Conservation (phyloP, 2,113 vertebrate species). For the Otocyon megalotis region DNA sequence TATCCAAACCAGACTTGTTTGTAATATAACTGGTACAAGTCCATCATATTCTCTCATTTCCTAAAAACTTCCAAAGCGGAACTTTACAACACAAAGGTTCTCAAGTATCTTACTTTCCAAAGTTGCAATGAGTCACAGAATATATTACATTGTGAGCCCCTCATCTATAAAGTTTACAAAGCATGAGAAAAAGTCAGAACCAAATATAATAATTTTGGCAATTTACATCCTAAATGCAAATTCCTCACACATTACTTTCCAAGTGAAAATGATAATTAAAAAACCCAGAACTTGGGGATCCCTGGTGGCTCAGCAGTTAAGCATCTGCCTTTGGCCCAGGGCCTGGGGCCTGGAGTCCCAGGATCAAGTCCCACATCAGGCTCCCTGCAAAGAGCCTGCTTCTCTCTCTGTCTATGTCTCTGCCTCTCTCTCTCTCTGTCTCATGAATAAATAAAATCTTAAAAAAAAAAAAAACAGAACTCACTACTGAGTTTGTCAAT, state of each 20-base stretch:
- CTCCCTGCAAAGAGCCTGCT: too few relatives aligned
- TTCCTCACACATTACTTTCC: conserved; percentile 3
- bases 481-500: not conserved
- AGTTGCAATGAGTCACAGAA: not conserved
- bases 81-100: not conserved
- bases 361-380: too few relatives aligned
- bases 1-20: not conserved
- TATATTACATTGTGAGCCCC: not conserved
- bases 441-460: too few relatives aligned
- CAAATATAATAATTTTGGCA: conserved; percentile 30
- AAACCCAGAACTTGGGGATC: not conserved
- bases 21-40: not conserved
- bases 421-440: too few relatives aligned
- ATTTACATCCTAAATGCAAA: conserved; percentile 14
- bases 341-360: too few relatives aligned
- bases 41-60: not conserved
- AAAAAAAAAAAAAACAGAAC: not conserved
- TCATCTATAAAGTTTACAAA: conserved; percentile 21
- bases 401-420: too few relatives aligned
- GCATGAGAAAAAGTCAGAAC: conserved; percentile 23
- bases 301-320: too few relatives aligned
- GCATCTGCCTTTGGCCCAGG: too few relatives aligned
- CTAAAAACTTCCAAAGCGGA: not conserved
- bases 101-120: not conserved
- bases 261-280: conserved; percentile 1